Conservation (phyloP, 2,888 invertebrate genomes). For the Salticus scenicus region DNA sequence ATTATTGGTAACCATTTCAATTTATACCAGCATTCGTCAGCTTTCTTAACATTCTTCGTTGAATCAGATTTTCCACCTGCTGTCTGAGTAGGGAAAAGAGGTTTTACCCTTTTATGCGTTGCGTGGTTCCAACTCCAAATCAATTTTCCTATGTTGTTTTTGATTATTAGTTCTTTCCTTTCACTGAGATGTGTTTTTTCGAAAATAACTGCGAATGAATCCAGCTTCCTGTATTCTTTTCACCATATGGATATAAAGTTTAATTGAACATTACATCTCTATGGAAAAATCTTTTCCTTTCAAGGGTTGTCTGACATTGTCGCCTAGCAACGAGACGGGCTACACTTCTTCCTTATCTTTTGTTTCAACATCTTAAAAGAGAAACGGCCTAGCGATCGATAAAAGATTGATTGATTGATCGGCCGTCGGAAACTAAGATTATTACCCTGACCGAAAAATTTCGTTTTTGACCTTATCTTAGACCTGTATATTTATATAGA, state of each 20-base stretch:
- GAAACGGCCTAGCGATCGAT: conserved; percentile 43
- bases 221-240: not conserved
- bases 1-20: too few relatives aligned
- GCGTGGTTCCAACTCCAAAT: too few relatives aligned
- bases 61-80: too few relatives aligned
- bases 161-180: too few relatives aligned
- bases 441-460: conserved; percentile 15
- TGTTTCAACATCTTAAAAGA: conserved; percentile 57
- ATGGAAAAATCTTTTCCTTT: conserved; percentile 8
- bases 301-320: conserved; percentile 25
- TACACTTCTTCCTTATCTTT: conserved; percentile 52
- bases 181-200: too few relatives aligned
- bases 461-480: not conserved
- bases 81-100: too few relatives aligned
- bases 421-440: conserved; percentile 36
- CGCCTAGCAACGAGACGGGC: conserved; percentile 53
- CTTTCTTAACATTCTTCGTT: too few relatives aligned
- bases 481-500: too few relatives aligned
- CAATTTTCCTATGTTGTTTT: too few relatives aligned
- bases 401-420: conserved; percentile 60
- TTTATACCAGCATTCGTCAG: too few relatives aligned
- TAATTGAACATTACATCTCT: not conserved
- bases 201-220: too few relatives aligned
- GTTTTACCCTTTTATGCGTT: too few relatives aligned
- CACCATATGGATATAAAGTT: not conserved